A percentile compares a stretch with the other conserved stretches of the same genome.
These are phyloP conservation scores for Huso huso DNA, from an alignment of 2,797 vertebrate genomes.

Conservation along the genomic window DNA sequence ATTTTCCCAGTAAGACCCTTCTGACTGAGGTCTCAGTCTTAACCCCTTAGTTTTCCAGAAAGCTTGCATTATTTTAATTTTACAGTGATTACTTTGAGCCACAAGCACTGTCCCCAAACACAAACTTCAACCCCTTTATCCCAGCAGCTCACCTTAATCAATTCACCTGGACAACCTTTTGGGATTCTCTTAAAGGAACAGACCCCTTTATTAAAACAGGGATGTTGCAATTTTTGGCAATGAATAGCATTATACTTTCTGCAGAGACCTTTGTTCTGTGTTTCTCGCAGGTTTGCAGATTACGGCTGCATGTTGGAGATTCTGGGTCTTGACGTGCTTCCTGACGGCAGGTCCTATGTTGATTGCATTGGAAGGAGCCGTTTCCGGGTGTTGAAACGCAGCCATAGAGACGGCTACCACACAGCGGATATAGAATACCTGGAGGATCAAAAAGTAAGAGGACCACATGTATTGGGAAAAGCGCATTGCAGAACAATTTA, in stretches of 20 bases:
- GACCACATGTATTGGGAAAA: background rate
- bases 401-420: slow-evolving; percentile 80
- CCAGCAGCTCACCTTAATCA: too few relatives aligned
- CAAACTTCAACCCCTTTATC: too few relatives aligned
- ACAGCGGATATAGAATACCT: slow-evolving; percentile 80
- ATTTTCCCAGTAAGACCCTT: too few relatives aligned
- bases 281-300: slow-evolving; percentile 70
- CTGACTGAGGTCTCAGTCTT: too few relatives aligned
- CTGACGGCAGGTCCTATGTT: slow-evolving; percentile 76
- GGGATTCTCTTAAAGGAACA: too few relatives aligned
- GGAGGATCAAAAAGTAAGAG: slow-evolving; percentile 70
- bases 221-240: background rate
- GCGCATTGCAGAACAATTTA: too few relatives aligned
- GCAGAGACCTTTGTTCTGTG: background rate
- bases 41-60: too few relatives aligned
- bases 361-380: slow-evolving; percentile 69
- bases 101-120: too few relatives aligned
- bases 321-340: slow-evolving; percentile 59
- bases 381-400: slow-evolving; percentile 71
- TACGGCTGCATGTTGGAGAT: slow-evolving; percentile 84
- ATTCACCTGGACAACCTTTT: too few relatives aligned
- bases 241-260: background rate
- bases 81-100: background rate
- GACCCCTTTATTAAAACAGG: too few relatives aligned
- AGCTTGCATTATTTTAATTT: too few relatives aligned